Conservation (phyloP, 2,113 vertebrate genomes). For the Danio rerio region DNA sequence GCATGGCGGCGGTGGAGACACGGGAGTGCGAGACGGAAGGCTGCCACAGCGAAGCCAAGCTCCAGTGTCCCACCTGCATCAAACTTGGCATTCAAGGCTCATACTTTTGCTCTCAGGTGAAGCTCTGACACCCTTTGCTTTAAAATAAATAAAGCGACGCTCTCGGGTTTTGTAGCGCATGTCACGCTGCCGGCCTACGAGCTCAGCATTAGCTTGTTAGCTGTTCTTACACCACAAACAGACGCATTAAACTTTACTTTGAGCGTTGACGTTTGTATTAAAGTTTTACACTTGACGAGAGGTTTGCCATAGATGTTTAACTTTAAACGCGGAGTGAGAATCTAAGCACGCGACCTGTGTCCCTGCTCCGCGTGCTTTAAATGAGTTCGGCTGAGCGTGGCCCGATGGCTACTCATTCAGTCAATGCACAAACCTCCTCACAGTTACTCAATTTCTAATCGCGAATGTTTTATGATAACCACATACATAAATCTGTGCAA, state of each 20-base stretch:
- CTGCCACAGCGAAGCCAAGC: constrained; percentile 92
- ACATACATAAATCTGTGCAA: neutral
- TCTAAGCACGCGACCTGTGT: neutral
- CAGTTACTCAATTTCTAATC: neutral
- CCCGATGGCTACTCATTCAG: neutral
- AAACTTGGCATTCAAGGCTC: constrained; percentile 97
- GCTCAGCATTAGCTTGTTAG: constrained; percentile 65
- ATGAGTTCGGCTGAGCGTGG: constrained; percentile 32
- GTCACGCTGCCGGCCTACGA: constrained; percentile 35
- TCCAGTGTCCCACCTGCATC: constrained; percentile 97
- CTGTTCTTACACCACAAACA: constrained; percentile 47
- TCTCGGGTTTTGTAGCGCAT: neutral
- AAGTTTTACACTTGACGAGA: too few relatives aligned
- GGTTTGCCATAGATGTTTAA: neutral
- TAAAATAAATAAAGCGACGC: constrained; percentile 11
- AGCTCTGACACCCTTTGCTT: neutral
- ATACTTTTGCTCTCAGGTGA: constrained; percentile 98
- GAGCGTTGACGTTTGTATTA: neutral
- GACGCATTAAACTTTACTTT: neutral
- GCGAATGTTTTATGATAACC: neutral
- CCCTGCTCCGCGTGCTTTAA: neutral
- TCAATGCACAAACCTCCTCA: neutral
- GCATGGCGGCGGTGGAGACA: constrained; percentile 93
- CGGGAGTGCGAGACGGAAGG: constrained; percentile 92
- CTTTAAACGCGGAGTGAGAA: neutral